These are phyloP conservation scores for Turdus rufiventris DNA, from an alignment of 2,113 vertebrate genomes.

Conservation along the genomic window DNA sequence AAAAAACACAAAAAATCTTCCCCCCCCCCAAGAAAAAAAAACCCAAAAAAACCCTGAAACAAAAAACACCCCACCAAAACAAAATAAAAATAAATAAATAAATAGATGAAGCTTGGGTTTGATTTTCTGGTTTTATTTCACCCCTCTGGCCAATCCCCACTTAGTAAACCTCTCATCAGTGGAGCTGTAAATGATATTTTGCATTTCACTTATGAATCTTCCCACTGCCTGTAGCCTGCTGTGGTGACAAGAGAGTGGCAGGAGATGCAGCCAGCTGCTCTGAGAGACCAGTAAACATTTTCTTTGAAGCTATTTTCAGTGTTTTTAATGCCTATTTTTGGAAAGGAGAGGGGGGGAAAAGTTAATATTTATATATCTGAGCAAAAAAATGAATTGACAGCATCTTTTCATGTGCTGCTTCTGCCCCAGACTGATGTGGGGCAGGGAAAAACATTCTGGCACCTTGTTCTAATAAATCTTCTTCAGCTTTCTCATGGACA, in stretches of 20 bases:
- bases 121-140: not conserved
- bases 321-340: not conserved
- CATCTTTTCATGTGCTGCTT: not conserved
- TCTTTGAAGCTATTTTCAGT: not conserved
- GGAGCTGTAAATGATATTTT: not conserved
- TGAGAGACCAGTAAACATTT: not conserved
- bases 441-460: not conserved
- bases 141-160: not conserved
- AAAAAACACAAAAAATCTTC: too few species aligned
- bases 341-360: not conserved
- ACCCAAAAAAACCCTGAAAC: too few species aligned
- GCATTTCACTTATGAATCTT: not conserved
- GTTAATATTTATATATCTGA: not conserved
- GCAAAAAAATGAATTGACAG: not conserved
- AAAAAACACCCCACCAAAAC: too few species aligned
- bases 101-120: too few species aligned
- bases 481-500: constrained; percentile 27
- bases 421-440: not conserved
- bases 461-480: constrained; percentile 56
- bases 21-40: too few species aligned
- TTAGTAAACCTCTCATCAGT: not conserved
- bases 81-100: too few species aligned
- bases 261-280: not conserved
- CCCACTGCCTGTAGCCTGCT: not conserved
- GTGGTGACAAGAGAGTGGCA: not conserved